phyloP scores from a whole-genome alignment of 1,140 invertebrate species.

The Bombus balteatus region DNA sequence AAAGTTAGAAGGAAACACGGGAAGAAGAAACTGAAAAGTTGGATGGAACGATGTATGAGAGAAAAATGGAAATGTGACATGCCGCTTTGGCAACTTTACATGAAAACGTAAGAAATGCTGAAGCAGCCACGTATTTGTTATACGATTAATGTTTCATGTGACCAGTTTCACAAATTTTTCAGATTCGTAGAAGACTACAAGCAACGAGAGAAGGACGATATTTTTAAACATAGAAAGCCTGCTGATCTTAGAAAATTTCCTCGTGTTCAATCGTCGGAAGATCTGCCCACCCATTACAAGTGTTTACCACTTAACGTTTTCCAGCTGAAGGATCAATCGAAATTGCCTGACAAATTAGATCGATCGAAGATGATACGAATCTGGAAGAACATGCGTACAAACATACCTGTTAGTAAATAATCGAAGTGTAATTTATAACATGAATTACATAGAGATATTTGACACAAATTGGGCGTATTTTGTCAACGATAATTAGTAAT shows the following conservation, averaged over 20 bases:
- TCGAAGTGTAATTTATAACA: neutral
- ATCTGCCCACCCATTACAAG: constrained; percentile 33
- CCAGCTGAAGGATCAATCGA: constrained; percentile 37
- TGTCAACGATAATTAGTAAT: no score
- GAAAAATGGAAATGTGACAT: constrained; percentile 55
- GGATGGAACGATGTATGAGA: constrained; percentile 32
- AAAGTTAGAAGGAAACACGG: neutral
- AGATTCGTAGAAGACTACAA: constrained; percentile 63
- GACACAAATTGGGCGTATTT: neutral
- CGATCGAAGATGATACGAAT: constrained; percentile 58
- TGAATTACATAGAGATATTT: neutral
- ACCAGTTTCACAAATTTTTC: neutral
- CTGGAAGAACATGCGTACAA: constrained; percentile 66
- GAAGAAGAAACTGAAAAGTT: neutral
- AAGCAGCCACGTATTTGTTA: neutral
- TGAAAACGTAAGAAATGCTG: constrained; percentile 62
- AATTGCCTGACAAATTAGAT: constrained; percentile 52
- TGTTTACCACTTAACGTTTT: constrained; percentile 66
- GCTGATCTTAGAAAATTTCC: constrained; percentile 51
- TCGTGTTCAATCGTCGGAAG: constrained; percentile 46
- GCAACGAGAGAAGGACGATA: constrained; percentile 53
- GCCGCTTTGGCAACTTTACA: constrained; percentile 62
- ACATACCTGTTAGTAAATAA: constrained; percentile 53
- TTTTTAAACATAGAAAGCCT: constrained; percentile 53
- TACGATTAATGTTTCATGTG: neutral